A percentile compares a stretch with the other conserved stretches of the same genome.
phyloP scores from a whole-genome alignment of 2,797 vertebrate species.

The Dipus sagitta region DNA sequence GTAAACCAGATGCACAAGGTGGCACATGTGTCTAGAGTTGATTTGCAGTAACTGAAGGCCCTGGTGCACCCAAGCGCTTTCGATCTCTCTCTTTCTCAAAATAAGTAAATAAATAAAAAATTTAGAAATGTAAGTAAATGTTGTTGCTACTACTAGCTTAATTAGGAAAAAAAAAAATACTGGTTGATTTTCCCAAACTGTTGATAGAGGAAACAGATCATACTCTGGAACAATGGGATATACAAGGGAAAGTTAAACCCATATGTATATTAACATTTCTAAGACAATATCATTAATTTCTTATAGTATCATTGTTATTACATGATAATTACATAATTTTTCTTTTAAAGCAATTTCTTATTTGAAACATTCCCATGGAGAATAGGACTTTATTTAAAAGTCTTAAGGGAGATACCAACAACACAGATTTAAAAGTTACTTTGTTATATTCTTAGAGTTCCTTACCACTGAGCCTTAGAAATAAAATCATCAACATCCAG shows the following conservation, averaged over 20 bases:
- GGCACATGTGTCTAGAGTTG: no score
- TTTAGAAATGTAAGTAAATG: no score
- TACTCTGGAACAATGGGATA: not conserved
- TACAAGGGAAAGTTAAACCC: not conserved
- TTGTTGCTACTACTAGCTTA: not conserved
- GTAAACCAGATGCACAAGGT: no score
- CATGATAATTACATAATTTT: not conserved
- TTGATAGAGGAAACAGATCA: not conserved
- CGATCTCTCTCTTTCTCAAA: no score
- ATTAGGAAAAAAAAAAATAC: not conserved
- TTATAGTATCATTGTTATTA: not conserved
- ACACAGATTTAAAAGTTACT: not conserved
- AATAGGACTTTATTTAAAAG: not conserved
- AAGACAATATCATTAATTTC: not conserved
- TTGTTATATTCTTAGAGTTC: no score
- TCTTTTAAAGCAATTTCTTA: not conserved
- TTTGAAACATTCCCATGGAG: not conserved
- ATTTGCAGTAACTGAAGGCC: no score
- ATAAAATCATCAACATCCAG: not conserved
- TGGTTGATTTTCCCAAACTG: not conserved
- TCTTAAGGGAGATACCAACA: not conserved
- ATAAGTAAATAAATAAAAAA: no score
- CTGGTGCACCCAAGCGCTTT: no score
- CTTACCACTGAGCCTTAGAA: no score
- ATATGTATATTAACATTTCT: not conserved